Percentiles rank a stretch among this genome's conserved stretches.
These are phyloP conservation scores for Hoplodrina blanda DNA, from an alignment of 2,888 invertebrate species.

Conservation along the genomic window DNA sequence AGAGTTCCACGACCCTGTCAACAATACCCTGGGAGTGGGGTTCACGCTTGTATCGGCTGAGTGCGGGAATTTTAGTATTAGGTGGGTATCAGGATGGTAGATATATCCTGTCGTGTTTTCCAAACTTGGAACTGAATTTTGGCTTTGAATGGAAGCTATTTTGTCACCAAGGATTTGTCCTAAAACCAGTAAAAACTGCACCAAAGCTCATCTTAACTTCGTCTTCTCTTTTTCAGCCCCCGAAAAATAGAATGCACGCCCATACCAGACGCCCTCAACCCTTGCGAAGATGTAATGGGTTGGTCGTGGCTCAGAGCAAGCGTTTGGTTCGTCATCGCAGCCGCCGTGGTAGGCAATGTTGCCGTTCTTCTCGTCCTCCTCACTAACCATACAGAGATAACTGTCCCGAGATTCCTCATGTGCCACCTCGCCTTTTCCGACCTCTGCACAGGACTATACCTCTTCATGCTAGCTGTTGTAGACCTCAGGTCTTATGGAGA, in stretches of 20 bases:
- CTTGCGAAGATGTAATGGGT: constrained; percentile 97
- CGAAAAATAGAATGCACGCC: constrained; percentile 92
- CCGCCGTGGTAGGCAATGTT: constrained; percentile 95
- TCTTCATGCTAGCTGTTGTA: constrained; percentile 95
- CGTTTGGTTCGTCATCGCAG: constrained; percentile 96
- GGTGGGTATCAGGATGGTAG: constrained; percentile 63
- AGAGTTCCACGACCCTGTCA: constrained; percentile 81
- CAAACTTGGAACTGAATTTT: too few species aligned
- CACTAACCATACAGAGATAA: constrained; percentile 89
- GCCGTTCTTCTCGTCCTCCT: constrained; percentile 95
- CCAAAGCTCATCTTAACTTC: not conserved
- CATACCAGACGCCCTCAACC: constrained; percentile 95
- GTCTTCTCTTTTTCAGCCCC: constrained; percentile 69
- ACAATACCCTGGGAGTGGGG: constrained; percentile 68
- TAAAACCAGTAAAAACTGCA: too few species aligned
- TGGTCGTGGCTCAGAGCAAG: constrained; percentile 94
- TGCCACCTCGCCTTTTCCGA: constrained; percentile 96
- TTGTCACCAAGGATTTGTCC: too few species aligned
- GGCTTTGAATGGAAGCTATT: too few species aligned
- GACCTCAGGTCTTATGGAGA: constrained; percentile 96
- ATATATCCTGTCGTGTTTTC: not conserved
- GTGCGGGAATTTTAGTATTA: constrained; percentile 83
- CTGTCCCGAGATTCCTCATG: constrained; percentile 87
- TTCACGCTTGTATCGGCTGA: constrained; percentile 73
- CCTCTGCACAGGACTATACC: constrained; percentile 96